A percentile compares a stretch with the other conserved stretches of the same genome.
Conservation (phyloP, 2,113 vertebrate species). For the Himantopus leucocephalus region DNA sequence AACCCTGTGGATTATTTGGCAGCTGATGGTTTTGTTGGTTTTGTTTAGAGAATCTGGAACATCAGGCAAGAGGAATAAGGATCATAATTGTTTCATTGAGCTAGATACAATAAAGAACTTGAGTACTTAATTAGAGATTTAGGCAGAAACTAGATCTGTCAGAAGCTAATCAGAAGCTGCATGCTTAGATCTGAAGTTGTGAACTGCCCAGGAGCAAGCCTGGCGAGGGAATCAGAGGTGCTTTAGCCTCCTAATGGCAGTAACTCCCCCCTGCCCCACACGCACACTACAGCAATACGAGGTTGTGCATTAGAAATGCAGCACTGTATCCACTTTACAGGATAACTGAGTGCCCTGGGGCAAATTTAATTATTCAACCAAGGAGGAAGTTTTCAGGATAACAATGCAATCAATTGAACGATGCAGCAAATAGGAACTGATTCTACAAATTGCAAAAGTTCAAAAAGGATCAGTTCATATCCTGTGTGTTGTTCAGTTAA, state of each 20-base stretch:
- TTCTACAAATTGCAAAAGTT: background rate
- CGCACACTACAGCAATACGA: background rate
- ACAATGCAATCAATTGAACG: background rate
- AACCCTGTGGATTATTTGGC: background rate
- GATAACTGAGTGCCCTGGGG: background rate
- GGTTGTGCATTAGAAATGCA: background rate
- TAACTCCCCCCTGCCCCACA: background rate
- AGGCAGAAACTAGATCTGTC: background rate
- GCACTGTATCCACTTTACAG: rapidly evolving
- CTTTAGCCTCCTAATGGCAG: background rate
- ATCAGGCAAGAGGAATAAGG: background rate
- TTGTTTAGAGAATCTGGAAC: background rate
- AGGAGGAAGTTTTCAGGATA: background rate
- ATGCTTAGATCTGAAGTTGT: background rate
- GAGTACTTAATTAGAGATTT: background rate
- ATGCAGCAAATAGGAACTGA: background rate
- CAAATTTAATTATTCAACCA: background rate
- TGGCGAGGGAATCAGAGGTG: background rate
- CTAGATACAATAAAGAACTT: background rate
- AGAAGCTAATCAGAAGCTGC: background rate
- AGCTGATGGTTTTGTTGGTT: background rate
- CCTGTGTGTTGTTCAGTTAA: background rate
- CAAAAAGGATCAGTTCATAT: background rate
- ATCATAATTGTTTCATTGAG: background rate
- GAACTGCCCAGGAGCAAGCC: background rate